phyloP scores from a whole-genome alignment of 2,888 invertebrate species.

The Epirrhoe alternata region DNA sequence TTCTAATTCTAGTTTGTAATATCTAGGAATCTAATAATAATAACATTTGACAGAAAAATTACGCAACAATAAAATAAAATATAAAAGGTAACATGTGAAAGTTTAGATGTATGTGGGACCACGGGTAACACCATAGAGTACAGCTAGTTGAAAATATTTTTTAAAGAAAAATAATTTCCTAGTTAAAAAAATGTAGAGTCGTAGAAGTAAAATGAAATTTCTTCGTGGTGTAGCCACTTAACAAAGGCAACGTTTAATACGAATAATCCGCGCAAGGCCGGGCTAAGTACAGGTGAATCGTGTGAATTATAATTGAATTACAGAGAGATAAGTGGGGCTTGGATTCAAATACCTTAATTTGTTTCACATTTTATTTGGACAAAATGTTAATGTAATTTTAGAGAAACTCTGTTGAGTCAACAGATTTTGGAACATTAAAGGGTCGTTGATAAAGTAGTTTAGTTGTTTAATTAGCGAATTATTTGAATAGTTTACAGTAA shows the following conservation, averaged over 20 bases:
- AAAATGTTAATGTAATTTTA: background rate
- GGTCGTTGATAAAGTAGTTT: background rate
- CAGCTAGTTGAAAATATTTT: no score
- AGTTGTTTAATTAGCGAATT: background rate
- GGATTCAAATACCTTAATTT: constrained; percentile 21
- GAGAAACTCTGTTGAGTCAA: background rate
- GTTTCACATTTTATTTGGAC: constrained; percentile 6
- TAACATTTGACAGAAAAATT: no score
- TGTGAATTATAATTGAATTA: constrained; percentile 37
- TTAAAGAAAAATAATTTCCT: no score
- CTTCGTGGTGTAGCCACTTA: constrained; percentile 10
- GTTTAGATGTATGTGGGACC: no score
- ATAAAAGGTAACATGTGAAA: no score
- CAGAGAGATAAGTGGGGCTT: constrained; percentile 19
- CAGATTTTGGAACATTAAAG: background rate
- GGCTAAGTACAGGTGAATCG: constrained; percentile 34
- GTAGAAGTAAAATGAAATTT: background rate
- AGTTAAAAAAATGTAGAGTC: background rate
- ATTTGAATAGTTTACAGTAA: no score
- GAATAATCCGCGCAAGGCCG: constrained; percentile 30
- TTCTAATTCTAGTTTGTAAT: no score
- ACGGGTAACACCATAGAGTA: no score
- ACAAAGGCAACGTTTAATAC: constrained; percentile 15
- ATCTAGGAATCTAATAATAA: no score
- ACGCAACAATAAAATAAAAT: no score